Evolutionary conservation across 2,888 invertebrate genomes (phyloP), one percentile per base, ranked within the genome.

Genomic region (Oscheius sp.): DNA sequence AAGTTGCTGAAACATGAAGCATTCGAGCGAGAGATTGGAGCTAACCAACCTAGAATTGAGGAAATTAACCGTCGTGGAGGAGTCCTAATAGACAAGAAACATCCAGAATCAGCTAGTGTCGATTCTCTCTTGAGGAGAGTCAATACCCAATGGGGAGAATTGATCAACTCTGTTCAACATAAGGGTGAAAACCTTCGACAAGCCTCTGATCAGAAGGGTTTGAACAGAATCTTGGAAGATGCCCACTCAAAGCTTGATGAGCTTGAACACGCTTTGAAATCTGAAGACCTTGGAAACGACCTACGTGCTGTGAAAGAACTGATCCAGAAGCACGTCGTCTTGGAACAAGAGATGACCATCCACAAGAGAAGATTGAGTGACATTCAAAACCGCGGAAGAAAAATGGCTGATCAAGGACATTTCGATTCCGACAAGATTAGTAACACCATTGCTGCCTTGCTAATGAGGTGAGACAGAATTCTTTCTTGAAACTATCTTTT

Each of bases 341-440:
- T 95, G 17, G 96, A 96, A 86, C 92, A 91, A 70, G 97, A 97
- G 85, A 90, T 97, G 74, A 89, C 90, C 1, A 90, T 91, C n/a
- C 93, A 94, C 91, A 92, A 93, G 83, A 91, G 91, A 73, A 92
- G 93, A 79, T 92, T 95, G 1, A 90, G 91, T 34, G 78, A 76
- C 3, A 78, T 78, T 48, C 71, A 73, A 27, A 53, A 61, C 55
- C 67, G 73, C 23, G 87, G 95, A 8, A 91, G 93, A 75, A 93
- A 94, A 88, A 92, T 97, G 91, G 93, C 92, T 0, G 92, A 93
- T 33, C 93, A 93, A 71, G 96, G 94, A 0, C 96, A 97, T 88
- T 97, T 96, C 88, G 96, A 96, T 89, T 92, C 94, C 1, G 91
- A 91, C 0, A 92, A 92, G 78, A 95, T 97, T 75, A 69, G 69